phyloP scores from a whole-genome alignment of 2,888 invertebrate species.

The Phengaris arion region DNA sequence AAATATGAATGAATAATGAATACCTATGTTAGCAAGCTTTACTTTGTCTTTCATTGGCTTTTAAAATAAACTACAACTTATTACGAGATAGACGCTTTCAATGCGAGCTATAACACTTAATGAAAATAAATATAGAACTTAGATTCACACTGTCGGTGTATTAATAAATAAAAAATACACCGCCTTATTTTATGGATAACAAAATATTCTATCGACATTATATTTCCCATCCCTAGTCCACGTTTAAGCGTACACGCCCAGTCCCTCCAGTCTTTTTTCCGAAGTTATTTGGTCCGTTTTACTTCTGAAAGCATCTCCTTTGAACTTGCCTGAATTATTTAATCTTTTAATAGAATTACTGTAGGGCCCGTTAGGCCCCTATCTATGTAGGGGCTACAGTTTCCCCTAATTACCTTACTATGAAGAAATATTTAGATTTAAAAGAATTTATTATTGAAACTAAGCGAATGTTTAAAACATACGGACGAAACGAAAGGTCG shows the following conservation, averaged over 20 bases:
- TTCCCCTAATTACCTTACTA: constrained; percentile 65
- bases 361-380: constrained; percentile 56
- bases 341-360: constrained; percentile 77
- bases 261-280: constrained; percentile 51
- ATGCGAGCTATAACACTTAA: too few relatives aligned
- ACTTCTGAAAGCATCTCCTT: constrained; percentile 74
- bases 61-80: too few relatives aligned
- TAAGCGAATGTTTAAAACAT: background rate
- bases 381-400: constrained; percentile 59
- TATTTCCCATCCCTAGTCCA: constrained; percentile 41
- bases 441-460: constrained; percentile 47
- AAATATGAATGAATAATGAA: too few relatives aligned
- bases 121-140: too few relatives aligned
- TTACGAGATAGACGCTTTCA: too few relatives aligned
- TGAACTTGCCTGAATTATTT: constrained; percentile 75
- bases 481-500: too few relatives aligned
- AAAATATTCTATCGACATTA: constrained; percentile 42
- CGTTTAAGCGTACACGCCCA: constrained; percentile 55
- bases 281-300: constrained; percentile 70
- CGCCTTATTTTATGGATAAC: too few relatives aligned
- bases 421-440: constrained; percentile 56
- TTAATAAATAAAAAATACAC: too few relatives aligned
- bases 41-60: too few relatives aligned
- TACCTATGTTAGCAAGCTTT: too few relatives aligned
- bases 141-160: too few relatives aligned